These are phyloP conservation scores for Thymallus thymallus DNA, from an alignment of 2,113 vertebrate species.

Conservation along the genomic window DNA sequence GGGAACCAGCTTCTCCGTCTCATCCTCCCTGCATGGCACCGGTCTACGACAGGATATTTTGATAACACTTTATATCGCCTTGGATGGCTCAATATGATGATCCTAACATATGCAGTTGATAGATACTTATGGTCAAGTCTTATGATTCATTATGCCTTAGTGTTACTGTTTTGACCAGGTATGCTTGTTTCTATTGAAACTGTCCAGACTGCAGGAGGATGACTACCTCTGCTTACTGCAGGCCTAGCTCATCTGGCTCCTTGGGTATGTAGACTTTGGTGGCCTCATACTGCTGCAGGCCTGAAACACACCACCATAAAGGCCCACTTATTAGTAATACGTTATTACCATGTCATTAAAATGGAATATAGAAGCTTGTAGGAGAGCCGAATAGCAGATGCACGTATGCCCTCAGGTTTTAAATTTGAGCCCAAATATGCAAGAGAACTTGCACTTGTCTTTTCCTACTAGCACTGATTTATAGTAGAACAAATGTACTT, in stretches of 20 bases:
- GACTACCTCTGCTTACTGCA: slow-evolving; percentile 87
- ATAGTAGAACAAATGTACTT: too few species aligned
- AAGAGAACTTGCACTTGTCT: too few species aligned
- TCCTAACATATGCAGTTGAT: too few species aligned
- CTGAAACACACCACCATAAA: slow-evolving; percentile 58
- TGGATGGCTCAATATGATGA: too few species aligned
- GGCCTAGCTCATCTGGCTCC: slow-evolving; percentile 82
- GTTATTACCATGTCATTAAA: neutral
- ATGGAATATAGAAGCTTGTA: neutral
- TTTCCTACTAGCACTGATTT: too few species aligned
- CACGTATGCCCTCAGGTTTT: too few species aligned
- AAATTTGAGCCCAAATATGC: too few species aligned
- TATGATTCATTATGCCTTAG: too few species aligned
- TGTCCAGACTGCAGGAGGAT: slow-evolving; percentile 71
- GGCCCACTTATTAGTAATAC: neutral
- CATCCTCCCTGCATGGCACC: slow-evolving; percentile 85
- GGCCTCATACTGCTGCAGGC: slow-evolving; percentile 84
- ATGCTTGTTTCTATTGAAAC: too few species aligned
- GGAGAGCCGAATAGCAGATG: neutral
- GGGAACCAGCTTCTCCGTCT: slow-evolving; percentile 95
- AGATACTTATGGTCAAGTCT: too few species aligned
- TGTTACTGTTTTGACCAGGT: too few species aligned
- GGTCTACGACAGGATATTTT: slow-evolving; percentile 61
- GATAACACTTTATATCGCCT: too few species aligned
- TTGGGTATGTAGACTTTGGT: slow-evolving; percentile 85